These are phyloP conservation scores for Meteorus colon DNA, from an alignment of 2,888 invertebrate genomes.

Conservation along the genomic window DNA sequence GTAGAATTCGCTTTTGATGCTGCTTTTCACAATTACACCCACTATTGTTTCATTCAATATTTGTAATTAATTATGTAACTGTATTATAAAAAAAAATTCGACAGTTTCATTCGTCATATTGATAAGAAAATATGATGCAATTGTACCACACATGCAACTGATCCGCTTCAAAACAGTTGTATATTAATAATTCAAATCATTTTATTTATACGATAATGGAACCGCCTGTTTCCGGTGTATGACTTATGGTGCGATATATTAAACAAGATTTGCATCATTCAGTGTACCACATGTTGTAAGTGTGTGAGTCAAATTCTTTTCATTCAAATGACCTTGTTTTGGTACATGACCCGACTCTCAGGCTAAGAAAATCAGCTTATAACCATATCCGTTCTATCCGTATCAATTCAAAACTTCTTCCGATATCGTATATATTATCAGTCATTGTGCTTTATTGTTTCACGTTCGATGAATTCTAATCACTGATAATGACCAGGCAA, in stretches of 20 bases:
- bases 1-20: too few relatives aligned
- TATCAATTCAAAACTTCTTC: background rate
- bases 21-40: too few relatives aligned
- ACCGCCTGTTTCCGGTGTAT: conserved; percentile 53
- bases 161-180: conserved; percentile 21
- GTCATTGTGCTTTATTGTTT: background rate
- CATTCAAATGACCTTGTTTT: conserved; percentile 34
- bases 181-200: conserved; percentile 53
- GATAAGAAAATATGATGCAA: conserved; percentile 16
- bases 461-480: conserved; percentile 30
- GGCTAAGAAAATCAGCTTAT: background rate
- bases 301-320: conserved; percentile 9
- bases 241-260: conserved; percentile 7
- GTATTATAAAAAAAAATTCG: too few relatives aligned
- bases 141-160: conserved; percentile 16
- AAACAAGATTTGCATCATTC: background rate
- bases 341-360: conserved; percentile 24
- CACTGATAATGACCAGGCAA: conserved; percentile 27
- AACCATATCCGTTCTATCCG: conserved; percentile 7
- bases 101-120: background rate
- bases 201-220: conserved; percentile 49
- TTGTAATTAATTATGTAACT: too few relatives aligned
- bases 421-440: background rate
- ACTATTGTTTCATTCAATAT: too few relatives aligned
- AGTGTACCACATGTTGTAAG: conserved; percentile 27